phyloP scores from a whole-genome alignment of 1,140 invertebrate species.

The Cydia fagiglandana region DNA sequence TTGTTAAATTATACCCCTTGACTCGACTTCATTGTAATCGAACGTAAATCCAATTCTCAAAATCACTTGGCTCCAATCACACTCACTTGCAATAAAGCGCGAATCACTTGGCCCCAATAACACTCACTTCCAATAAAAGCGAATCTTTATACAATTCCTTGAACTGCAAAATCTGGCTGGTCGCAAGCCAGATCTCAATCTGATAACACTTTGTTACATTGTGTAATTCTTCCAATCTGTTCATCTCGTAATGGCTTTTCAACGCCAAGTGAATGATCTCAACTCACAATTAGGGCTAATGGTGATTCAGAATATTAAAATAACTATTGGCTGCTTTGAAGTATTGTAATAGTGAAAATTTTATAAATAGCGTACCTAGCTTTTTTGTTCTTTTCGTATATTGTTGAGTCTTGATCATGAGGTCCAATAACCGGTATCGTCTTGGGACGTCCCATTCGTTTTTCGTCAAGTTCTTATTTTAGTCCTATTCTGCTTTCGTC shows the following conservation, averaged over 20 bases:
- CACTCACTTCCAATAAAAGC: background rate
- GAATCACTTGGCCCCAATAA: background rate
- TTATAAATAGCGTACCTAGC: background rate
- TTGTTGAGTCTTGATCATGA: no score
- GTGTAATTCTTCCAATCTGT: constrained; percentile 12
- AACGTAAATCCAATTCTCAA: background rate
- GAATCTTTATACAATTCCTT: background rate
- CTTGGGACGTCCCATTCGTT: no score
- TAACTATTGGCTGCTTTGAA: constrained; percentile 9
- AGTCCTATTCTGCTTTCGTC: no score
- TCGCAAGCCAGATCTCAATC: constrained; percentile 18
- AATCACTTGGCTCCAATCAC: background rate
- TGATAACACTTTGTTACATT: constrained; percentile 26
- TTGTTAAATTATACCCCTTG: no score
- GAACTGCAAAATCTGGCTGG: constrained; percentile 9
- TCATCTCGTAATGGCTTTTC: constrained; percentile 18
- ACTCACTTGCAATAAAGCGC: background rate
- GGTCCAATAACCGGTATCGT: no score
- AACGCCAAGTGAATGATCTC: constrained; percentile 25
- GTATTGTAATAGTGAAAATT: background rate
- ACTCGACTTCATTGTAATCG: background rate
- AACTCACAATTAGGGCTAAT: constrained; percentile 24
- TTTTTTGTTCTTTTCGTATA: background rate
- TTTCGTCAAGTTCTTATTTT: no score
- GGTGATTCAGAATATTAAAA: constrained; percentile 23